phyloP scores from a whole-genome alignment of 2,113 vertebrate species.

The Nasalis larvatus region DNA sequence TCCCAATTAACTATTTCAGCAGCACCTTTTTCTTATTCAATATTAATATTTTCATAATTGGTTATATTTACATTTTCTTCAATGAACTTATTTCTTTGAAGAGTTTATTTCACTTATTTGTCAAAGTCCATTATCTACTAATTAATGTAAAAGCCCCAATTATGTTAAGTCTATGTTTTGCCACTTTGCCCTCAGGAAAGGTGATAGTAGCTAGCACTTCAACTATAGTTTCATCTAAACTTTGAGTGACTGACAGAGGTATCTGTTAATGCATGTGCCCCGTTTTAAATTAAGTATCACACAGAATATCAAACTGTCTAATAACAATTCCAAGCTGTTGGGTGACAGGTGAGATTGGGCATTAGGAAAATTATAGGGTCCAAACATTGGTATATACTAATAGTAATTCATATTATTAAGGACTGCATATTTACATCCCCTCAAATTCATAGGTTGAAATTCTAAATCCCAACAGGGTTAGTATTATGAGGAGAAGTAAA shows the following conservation, averaged over 20 bases:
- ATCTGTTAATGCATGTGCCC: neutral
- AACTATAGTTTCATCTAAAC: neutral
- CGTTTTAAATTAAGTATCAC: neutral
- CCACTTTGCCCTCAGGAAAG: neutral
- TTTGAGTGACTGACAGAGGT: neutral
- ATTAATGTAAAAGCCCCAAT: neutral
- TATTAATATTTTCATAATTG: neutral
- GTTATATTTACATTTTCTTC: neutral
- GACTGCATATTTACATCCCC: fast-evolving
- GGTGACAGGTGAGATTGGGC: neutral
- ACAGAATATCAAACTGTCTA: neutral
- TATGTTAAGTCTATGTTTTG: neutral
- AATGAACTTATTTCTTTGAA: neutral
- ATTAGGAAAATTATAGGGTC: neutral
- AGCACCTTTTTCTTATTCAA: neutral
- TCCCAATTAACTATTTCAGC: neutral
- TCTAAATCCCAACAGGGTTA: neutral
- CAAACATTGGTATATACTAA: neutral
- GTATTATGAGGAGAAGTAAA: neutral
- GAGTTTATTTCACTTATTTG: neutral
- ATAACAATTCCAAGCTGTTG: neutral
- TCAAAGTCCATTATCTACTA: neutral
- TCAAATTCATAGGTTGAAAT: neutral
- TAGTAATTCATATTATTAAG: neutral
- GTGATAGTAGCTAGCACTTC: neutral